Evolutionary conservation across 2,888 invertebrate species (phyloP), one percentile per base, ranked within the genome.

Genomic region (Diarsia brunnea): DNA sequence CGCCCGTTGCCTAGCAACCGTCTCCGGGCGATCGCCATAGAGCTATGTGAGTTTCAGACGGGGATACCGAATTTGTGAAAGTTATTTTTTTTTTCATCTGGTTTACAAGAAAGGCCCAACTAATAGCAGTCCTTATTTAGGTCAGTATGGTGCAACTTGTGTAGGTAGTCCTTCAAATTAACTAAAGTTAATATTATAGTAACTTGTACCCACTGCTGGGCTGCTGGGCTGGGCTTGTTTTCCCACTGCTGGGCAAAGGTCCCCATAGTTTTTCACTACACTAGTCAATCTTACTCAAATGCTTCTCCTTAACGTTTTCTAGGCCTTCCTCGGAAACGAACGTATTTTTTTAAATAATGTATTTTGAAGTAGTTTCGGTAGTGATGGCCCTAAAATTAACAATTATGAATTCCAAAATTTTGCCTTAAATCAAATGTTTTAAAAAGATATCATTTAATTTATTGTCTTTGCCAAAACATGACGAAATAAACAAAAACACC

Each of bases 1-100:
- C 92, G 90, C 75, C 69, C 84, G 93, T 93, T 90, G 93, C 94
- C 88, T 91, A 90, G 94, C 93, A 93, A 94, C 94, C 85, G 88
- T 89, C 91, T 88, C 92, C 85, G 86, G 87, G 89, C 84, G 85
- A 87, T 86, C 71, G 45, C 81, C 82, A 84, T 63, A 90, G 89
- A 89, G 71, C 66, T 81, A 73, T 69, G 51, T 47, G n/a, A 47
- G 38, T 66, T 79, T 81, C 77, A 89, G 84, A 84, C 3, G 8
- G 21, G 70, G 12, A 58, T 38, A 7, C 51, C 1, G 1, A 24
- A 45, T 16, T 49, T 38, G n/a, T 16, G 2, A 1, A 14, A 1
- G n/a, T n/a, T 53, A 16, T 24, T 55, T 24, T 24, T 24, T n/a
- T 4, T n/a, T n/a, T 1, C 11, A 55, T 24, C 14, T 55, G 24